Conservation (phyloP, 1,140 invertebrate species). For the Himalopsyche phryganea region DNA sequence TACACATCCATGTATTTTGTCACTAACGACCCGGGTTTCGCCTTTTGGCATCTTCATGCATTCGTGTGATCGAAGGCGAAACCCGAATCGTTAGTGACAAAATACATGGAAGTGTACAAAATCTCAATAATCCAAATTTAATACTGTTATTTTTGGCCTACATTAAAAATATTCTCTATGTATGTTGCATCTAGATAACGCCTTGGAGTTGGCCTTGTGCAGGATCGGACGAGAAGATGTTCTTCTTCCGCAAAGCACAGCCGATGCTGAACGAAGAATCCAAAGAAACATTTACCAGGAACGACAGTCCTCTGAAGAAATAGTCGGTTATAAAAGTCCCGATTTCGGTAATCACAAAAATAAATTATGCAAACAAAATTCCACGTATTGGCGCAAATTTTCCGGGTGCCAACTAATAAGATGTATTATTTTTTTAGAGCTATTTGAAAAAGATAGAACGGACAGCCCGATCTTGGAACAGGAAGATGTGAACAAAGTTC, state of each 20-base stretch:
- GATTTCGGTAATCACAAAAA: conserved; percentile 23
- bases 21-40: too few relatives aligned
- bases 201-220: conserved; percentile 82
- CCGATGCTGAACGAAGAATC: conserved; percentile 78
- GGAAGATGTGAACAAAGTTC: conserved; percentile 31
- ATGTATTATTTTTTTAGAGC: conserved; percentile 41
- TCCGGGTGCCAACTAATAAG: too few relatives aligned
- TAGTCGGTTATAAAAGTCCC: conserved; percentile 50
- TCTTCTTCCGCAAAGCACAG: conserved; percentile 83
- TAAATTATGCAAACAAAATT: background rate
- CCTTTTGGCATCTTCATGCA: too few relatives aligned
- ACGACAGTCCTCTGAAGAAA: conserved; percentile 55
- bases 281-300: conserved; percentile 58
- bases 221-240: conserved; percentile 90
- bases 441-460: conserved; percentile 69
- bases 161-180: too few relatives aligned
- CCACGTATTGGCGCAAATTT: background rate
- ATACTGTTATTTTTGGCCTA: too few relatives aligned
- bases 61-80: too few relatives aligned
- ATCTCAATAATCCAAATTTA: too few relatives aligned
- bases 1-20: too few relatives aligned
- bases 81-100: too few relatives aligned
- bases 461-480: conserved; percentile 43
- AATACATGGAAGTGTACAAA: too few relatives aligned
- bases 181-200: conserved; percentile 63